Evolutionary conservation across 2,113 vertebrate genomes (phyloP).

Genomic region (Campylorhamphus procurvoides): DNA sequence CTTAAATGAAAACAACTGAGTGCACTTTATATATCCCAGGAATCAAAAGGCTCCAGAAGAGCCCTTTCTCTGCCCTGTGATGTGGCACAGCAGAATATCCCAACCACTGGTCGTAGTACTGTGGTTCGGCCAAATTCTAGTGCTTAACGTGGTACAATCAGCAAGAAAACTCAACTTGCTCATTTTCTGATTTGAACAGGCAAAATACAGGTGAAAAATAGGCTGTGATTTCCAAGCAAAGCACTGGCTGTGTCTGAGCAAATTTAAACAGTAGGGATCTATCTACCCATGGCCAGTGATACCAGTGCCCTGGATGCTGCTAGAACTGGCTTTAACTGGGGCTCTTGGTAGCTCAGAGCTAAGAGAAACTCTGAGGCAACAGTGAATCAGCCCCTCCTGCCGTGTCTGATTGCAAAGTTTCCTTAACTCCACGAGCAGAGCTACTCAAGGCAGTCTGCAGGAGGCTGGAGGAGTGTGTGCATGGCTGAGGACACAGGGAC

Average conservation of each 20-base stretch:
- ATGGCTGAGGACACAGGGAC: background rate
- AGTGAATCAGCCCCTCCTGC: background rate
- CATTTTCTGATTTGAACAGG: background rate
- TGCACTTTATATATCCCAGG: background rate
- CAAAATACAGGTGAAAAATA: background rate
- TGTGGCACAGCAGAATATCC: background rate
- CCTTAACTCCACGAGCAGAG: background rate
- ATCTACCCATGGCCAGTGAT: background rate
- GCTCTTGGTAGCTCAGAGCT: background rate
- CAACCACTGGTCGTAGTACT: accelerated
- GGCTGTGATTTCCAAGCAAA: background rate
- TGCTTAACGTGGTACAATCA: background rate
- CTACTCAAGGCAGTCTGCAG: background rate
- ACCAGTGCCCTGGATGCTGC: background rate
- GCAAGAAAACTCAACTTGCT: background rate
- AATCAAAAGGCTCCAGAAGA: background rate
- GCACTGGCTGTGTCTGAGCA: background rate
- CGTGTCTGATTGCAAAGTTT: background rate
- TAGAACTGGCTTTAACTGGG: background rate
- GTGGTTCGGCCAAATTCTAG: background rate
- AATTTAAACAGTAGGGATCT: background rate
- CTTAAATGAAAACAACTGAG: background rate
- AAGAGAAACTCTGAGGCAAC: background rate
- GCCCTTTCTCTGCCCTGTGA: background rate
- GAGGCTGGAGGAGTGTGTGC: background rate